Percentiles rank a stretch among this genome's conserved stretches.
Conservation (phyloP, 2,888 invertebrate species). For the Apoda limacodes region DNA sequence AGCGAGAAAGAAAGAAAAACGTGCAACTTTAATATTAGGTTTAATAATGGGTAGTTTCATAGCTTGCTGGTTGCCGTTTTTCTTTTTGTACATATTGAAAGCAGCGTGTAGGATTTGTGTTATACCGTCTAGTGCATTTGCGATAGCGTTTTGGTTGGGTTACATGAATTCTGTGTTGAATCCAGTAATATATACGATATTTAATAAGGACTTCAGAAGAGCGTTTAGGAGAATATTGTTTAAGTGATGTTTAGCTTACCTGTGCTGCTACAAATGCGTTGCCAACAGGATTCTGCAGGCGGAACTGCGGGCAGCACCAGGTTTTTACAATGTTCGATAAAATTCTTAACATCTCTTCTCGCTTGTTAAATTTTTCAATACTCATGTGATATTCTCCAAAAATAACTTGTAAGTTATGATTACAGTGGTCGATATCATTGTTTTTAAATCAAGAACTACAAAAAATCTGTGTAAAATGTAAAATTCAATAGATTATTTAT, state of each 20-base stretch:
- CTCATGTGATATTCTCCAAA: too few species aligned
- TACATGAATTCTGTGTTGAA: constrained; percentile 97
- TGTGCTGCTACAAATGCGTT: constrained; percentile 85
- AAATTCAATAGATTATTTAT: too few species aligned
- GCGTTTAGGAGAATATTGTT: constrained; percentile 96
- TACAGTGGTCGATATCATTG: too few species aligned
- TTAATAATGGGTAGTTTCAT: constrained; percentile 99
- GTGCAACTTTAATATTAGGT: constrained; percentile 96
- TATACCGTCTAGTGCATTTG: constrained; percentile 87
- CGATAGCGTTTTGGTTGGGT: constrained; percentile 96
- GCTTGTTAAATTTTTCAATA: too few species aligned
- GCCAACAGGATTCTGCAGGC: constrained; percentile 72
- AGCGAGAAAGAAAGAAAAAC: constrained; percentile 94
- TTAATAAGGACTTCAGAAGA: constrained; percentile 96
- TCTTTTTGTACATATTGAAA: constrained; percentile 90
- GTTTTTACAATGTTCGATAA: constrained; percentile 69
- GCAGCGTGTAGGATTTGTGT: constrained; percentile 81
- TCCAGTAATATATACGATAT: constrained; percentile 96
- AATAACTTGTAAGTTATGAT: too few species aligned
- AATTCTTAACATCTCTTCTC: too few species aligned
- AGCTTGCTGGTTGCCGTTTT: constrained; percentile 98
- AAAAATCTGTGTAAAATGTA: too few species aligned
- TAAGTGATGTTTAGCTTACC: constrained; percentile 91
- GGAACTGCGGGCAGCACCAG: constrained; percentile 73
- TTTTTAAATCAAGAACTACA: too few species aligned